Evolutionary conservation across 37 sponge, comb jelly and placozoan genomes (phyloP).

Genomic region (Bolinopsis microptera): DNA sequence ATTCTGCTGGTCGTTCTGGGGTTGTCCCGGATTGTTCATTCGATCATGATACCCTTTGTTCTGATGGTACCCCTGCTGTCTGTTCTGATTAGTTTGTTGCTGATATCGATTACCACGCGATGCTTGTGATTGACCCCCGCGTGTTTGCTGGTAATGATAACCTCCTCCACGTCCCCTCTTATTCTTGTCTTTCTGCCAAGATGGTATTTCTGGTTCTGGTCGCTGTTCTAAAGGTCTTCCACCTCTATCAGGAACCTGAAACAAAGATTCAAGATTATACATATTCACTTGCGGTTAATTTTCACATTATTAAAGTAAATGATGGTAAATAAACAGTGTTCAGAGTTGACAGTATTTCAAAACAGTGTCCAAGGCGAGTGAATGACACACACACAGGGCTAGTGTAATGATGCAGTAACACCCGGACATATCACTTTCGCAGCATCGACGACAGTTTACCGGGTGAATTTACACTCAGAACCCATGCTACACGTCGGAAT

Average conservation of each 20-base stretch:
- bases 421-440: no score
- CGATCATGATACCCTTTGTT: slow-evolving; percentile 13
- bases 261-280: background rate
- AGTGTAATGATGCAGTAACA: no score
- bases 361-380: no score
- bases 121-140: slow-evolving; percentile 53
- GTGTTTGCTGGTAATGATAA: background rate
- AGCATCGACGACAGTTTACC: no score
- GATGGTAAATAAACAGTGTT: no score
- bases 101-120: slow-evolving; percentile 18
- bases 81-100: background rate
- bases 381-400: no score
- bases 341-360: no score
- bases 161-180: background rate
- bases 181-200: slow-evolving; percentile 32
- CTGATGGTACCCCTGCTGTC: slow-evolving; percentile 41
- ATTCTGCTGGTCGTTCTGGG: background rate
- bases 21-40: background rate
- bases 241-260: slow-evolving; percentile 54
- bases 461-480: no score
- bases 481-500: background rate
- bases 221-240: slow-evolving; percentile 60
- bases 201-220: slow-evolving; percentile 60
- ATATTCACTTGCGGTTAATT: no score
- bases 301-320: no score